A percentile compares a stretch with the other conserved stretches of the same genome.
These are phyloP conservation scores for Pollimyrus isidori DNA, from an alignment of 2,113 vertebrate genomes.

Conservation along the genomic window DNA sequence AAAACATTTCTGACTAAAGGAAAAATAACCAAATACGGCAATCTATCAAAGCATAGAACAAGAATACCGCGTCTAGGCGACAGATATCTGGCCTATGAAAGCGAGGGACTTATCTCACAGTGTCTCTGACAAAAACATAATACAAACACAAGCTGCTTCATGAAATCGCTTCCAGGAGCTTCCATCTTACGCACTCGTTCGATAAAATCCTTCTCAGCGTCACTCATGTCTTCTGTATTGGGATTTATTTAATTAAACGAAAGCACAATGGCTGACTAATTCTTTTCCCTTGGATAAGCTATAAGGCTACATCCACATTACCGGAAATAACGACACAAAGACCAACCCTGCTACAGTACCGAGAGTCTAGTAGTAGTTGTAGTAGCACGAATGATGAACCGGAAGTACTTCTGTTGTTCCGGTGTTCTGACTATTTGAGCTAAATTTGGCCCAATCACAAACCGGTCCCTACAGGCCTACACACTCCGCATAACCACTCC, in stretches of 20 bases:
- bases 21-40: neutral
- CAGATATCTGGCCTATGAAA: neutral
- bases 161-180: neutral
- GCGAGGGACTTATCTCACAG: neutral
- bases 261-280: neutral
- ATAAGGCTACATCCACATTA: neutral
- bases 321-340: slow-evolving; percentile 1
- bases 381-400: no score
- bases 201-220: slow-evolving; percentile 49
- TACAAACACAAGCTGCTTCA: neutral
- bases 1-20: neutral
- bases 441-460: no score
- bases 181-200: slow-evolving; percentile 51
- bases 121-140: neutral
- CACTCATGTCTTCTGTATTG: slow-evolving; percentile 46
- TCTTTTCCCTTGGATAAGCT: neutral
- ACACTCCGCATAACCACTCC: no score
- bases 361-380: neutral
- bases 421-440: no score
- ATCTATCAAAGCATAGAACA: neutral
- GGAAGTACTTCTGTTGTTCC: no score
- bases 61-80: neutral
- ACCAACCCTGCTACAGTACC: neutral
- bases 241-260: neutral
- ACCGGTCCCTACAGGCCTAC: no score